A percentile compares a stretch with the other conserved stretches of the same genome.
Conservation (phyloP, 2,797 vertebrate genomes). For the Clarias laeviceps region DNA sequence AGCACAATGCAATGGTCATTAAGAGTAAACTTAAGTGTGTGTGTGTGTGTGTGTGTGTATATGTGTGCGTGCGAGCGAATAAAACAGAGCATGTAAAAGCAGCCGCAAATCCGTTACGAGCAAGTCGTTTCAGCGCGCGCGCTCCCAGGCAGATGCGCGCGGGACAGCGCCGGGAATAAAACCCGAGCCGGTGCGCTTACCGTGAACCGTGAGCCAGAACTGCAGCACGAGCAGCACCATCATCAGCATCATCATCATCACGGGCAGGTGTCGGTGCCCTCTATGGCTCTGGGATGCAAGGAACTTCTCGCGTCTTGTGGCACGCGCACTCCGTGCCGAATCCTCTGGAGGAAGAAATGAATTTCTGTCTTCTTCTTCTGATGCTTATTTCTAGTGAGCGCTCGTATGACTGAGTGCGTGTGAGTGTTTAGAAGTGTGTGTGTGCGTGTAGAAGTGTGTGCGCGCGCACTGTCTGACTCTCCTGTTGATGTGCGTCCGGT, state of each 20-base stretch:
- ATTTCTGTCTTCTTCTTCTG: slow-evolving; percentile 53
- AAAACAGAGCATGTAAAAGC: neutral
- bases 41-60: neutral
- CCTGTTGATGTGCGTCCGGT: slow-evolving; percentile 64
- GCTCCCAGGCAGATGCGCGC: slow-evolving; percentile 2
- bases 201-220: slow-evolving; percentile 71
- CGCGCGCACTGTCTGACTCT: slow-evolving; percentile 61
- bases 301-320: slow-evolving; percentile 63
- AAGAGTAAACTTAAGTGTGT: neutral
- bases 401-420: slow-evolving; percentile 17
- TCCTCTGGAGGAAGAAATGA: slow-evolving; percentile 66
- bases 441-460: slow-evolving; percentile 54
- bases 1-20: neutral
- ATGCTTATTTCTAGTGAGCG: neutral
- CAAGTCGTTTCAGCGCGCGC: slow-evolving; percentile 3
- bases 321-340: slow-evolving; percentile 67
- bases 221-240: slow-evolving; percentile 68
- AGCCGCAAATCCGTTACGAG: neutral
- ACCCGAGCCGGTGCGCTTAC: slow-evolving; percentile 65
- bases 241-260: slow-evolving; percentile 65
- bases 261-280: slow-evolving; percentile 63
- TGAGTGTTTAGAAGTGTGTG: slow-evolving; percentile 52
- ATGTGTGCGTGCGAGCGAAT: neutral
- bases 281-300: slow-evolving; percentile 70
- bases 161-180: slow-evolving; percentile 43